These are phyloP conservation scores for Aplochiton taeniatus DNA, from an alignment of 2,797 vertebrate species.

Conservation along the genomic window DNA sequence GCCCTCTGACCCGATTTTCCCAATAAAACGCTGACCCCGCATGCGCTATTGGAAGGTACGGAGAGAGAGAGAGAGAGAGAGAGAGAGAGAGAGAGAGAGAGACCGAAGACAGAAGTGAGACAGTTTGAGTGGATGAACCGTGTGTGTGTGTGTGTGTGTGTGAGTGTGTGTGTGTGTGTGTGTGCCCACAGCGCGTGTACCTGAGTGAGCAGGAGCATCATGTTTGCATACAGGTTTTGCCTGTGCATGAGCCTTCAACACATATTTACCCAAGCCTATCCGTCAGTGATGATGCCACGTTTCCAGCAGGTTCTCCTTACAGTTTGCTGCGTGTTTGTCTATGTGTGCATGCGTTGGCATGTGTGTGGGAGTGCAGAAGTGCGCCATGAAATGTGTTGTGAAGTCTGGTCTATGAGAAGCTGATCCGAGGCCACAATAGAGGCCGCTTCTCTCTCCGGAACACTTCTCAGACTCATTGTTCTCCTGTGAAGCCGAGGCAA, in stretches of 20 bases:
- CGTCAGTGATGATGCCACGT: background rate
- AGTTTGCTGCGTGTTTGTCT: background rate
- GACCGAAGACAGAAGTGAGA: background rate
- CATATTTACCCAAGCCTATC: too few species aligned
- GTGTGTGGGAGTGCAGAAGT: background rate
- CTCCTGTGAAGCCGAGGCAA: background rate
- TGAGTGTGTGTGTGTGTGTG: background rate
- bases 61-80: background rate
- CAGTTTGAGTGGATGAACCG: background rate
- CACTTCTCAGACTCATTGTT: background rate
- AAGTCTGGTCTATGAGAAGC: background rate
- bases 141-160: background rate
- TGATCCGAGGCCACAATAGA: conserved; percentile 4
- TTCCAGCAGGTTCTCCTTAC: conserved; percentile 1
- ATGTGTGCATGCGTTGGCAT: background rate
- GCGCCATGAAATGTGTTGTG: background rate
- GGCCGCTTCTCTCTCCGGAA: too few species aligned
- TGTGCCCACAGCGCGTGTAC: background rate
- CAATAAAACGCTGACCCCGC: too few species aligned
- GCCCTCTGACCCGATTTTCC: too few species aligned
- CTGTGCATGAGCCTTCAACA: too few species aligned
- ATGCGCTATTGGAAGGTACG: background rate
- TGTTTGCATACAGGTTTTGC: background rate
- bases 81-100: background rate
- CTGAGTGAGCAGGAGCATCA: background rate